Conservation (phyloP, 2,888 invertebrate species). For the Lasioglossum figueresi region DNA sequence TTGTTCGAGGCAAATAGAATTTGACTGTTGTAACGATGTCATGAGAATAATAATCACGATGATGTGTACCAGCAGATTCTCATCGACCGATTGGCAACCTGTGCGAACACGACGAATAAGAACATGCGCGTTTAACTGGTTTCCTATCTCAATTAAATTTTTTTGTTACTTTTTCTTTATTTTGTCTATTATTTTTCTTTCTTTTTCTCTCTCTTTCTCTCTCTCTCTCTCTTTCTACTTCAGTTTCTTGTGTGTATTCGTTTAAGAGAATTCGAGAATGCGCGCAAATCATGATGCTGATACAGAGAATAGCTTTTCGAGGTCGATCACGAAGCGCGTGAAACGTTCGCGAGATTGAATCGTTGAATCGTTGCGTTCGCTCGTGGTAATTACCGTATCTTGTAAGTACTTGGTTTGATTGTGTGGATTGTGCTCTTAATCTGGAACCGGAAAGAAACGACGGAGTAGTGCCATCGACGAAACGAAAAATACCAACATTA, state of each 20-base stretch:
- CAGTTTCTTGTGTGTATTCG: neutral
- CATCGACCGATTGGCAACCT: slow-evolving; percentile 31
- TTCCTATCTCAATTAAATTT: neutral
- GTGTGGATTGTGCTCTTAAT: slow-evolving; percentile 69
- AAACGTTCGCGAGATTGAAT: slow-evolving; percentile 21
- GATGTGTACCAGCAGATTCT: slow-evolving; percentile 45
- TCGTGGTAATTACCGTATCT: slow-evolving; percentile 50
- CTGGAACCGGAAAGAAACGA: slow-evolving; percentile 38
- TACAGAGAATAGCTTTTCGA: slow-evolving; percentile 38
- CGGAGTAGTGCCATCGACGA: slow-evolving; percentile 70
- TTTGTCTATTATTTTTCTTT: neutral
- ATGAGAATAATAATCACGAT: slow-evolving; percentile 18
- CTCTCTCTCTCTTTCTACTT: neutral
- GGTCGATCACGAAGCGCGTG: slow-evolving; percentile 61
- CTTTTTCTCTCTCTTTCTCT: neutral
- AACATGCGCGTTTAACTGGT: neutral
- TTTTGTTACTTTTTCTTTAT: neutral
- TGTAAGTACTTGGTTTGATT: slow-evolving; percentile 67
- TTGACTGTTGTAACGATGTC: slow-evolving; percentile 51
- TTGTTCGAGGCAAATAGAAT: slow-evolving; percentile 56
- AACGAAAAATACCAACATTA: slow-evolving; percentile 35
- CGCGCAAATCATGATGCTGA: slow-evolving; percentile 28
- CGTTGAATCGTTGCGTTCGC: slow-evolving; percentile 47
- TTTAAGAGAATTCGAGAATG: slow-evolving; percentile 12
- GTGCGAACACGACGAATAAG: slow-evolving; percentile 16